Conservation (phyloP, 2,888 invertebrate genomes). For the Torymus texanus region DNA sequence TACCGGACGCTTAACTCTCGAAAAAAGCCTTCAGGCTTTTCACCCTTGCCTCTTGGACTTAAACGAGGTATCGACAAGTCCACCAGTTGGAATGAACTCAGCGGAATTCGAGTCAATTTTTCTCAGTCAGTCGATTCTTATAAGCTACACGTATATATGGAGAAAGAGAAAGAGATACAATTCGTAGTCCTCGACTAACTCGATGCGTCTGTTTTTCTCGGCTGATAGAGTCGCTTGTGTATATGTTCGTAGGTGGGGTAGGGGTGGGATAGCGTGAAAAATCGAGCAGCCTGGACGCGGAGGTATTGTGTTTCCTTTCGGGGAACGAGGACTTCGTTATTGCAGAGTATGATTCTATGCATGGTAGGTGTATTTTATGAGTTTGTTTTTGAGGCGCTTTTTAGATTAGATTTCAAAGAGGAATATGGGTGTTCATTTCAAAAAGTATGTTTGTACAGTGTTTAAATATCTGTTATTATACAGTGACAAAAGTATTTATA, state of each 20-base stretch:
- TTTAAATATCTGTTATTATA: no score
- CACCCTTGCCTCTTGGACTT: not conserved
- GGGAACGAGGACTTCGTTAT: no score
- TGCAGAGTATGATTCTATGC: not conserved
- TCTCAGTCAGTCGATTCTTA: not conserved
- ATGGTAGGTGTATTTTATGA: not conserved
- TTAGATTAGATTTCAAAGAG: no score
- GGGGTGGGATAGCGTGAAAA: no score
- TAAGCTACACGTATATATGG: no score
- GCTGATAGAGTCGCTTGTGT: not conserved
- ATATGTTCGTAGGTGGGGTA: not conserved
- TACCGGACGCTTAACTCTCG: no score
- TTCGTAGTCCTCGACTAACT: not conserved
- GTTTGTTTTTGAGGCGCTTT: no score
- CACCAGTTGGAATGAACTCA: constrained; percentile 19
- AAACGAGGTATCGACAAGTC: constrained; percentile 30
- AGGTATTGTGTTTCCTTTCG: no score
- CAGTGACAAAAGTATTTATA: no score
- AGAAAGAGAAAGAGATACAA: not conserved
- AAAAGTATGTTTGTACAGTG: no score
- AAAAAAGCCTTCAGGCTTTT: not conserved
- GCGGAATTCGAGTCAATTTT: constrained; percentile 35
- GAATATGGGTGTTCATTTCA: not conserved
- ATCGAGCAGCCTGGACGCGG: no score
- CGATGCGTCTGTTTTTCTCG: not conserved